These are phyloP conservation scores for Mormoops blainvillei DNA, from an alignment of 2,113 vertebrate genomes.

Conservation along the genomic window DNA sequence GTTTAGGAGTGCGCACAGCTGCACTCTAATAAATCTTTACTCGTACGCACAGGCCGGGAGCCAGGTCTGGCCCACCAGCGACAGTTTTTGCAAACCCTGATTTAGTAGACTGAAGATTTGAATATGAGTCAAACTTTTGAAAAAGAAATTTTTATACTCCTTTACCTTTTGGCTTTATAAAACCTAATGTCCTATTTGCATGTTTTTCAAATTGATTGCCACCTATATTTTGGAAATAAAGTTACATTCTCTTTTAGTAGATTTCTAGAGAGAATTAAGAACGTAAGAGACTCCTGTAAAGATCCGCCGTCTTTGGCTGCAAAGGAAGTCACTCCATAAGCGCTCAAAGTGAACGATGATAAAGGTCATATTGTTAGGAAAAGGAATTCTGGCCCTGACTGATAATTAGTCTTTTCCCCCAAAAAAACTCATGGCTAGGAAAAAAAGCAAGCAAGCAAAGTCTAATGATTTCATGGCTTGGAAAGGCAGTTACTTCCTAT, in stretches of 20 bases:
- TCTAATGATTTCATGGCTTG: not conserved
- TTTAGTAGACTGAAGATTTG: not conserved
- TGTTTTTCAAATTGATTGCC: not conserved
- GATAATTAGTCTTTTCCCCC: not conserved
- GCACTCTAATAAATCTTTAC: not conserved
- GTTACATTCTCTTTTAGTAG: not conserved
- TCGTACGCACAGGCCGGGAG: not conserved
- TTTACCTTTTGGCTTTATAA: not conserved
- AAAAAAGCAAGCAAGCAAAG: not conserved
- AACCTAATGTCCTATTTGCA: not conserved
- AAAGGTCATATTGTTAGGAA: not conserved
- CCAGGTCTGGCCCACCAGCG: too few relatives aligned
- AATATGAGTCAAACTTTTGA: not conserved
- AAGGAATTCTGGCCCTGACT: not conserved
- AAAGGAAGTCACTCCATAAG: not conserved
- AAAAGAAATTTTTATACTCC: not conserved
- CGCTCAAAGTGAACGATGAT: not conserved
- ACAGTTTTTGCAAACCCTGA: not conserved
- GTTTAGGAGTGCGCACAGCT: accelerated
- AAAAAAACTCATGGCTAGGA: not conserved
- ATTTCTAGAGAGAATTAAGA: not conserved
- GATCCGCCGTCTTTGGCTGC: not conserved
- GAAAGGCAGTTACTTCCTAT: not conserved
- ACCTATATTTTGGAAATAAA: not conserved
- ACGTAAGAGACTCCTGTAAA: not conserved